phyloP scores from a whole-genome alignment of 2,797 vertebrate genomes.

The Myotis planiceps region DNA sequence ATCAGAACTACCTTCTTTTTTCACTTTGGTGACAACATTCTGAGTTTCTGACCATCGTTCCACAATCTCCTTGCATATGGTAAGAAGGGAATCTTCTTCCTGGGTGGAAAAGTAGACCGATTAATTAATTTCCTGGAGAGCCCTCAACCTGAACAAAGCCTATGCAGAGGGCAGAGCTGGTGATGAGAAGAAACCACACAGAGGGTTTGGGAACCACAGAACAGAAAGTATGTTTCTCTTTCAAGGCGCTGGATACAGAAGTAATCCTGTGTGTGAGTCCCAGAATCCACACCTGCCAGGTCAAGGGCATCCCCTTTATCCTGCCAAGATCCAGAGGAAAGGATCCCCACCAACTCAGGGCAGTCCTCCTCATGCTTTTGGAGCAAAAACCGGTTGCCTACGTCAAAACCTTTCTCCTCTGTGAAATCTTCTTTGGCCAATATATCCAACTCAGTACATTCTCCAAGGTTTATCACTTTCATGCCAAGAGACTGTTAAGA shows the following conservation, averaged over 20 bases:
- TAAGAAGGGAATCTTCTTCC: constrained; percentile 93
- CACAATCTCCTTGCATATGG: constrained; percentile 94
- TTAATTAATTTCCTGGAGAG: constrained; percentile 41
- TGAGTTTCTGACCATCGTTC: constrained; percentile 92
- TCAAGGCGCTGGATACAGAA: not conserved
- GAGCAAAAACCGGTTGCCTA: not conserved
- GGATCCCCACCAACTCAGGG: not conserved
- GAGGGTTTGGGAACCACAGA: not conserved
- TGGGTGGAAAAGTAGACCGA: constrained; percentile 75
- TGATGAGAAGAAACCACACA: not conserved
- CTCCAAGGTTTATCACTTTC: not conserved
- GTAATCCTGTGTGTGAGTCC: not conserved
- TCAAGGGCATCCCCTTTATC: not conserved
- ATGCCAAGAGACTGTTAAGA: not conserved
- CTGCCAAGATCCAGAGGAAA: not conserved
- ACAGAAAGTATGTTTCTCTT: not conserved
- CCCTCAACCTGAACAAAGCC: not conserved
- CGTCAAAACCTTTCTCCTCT: not conserved
- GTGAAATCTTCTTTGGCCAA: not conserved
- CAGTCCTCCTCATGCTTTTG: not conserved
- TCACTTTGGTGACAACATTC: constrained; percentile 81
- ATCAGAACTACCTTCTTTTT: constrained; percentile 88
- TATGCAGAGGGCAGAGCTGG: not conserved
- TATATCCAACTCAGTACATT: not conserved
- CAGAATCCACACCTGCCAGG: not conserved